Evolutionary conservation across 1,140 invertebrate genomes (phyloP).

Genomic region (Dreissena polymorpha): DNA sequence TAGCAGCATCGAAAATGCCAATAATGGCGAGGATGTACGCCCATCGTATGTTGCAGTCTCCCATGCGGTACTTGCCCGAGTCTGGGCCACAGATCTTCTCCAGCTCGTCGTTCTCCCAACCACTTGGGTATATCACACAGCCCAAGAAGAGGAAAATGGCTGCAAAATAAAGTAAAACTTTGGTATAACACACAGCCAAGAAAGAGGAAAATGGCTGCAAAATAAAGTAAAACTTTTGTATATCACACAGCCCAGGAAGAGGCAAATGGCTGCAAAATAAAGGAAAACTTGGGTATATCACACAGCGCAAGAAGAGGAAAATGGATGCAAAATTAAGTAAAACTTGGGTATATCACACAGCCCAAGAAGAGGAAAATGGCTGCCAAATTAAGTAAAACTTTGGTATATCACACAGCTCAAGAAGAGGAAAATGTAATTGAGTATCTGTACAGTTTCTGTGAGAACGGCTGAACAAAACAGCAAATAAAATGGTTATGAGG

Average conservation of each 20-base stretch:
- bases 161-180: conserved; percentile 79
- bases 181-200: conserved; percentile 89
- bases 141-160: conserved; percentile 83
- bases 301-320: conserved; percentile 84
- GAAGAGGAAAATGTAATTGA: too few species aligned
- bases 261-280: conserved; percentile 81
- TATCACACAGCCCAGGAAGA: conserved; percentile 84
- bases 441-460: too few species aligned
- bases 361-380: too few species aligned
- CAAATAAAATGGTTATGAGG: too few species aligned
- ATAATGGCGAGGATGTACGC: conserved; percentile 97
- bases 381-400: too few species aligned
- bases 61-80: conserved; percentile 88
- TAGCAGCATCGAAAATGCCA: conserved; percentile 93
- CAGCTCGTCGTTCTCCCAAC: conserved; percentile 92
- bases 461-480: too few species aligned
- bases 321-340: conserved; percentile 72
- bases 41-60: conserved; percentile 95
- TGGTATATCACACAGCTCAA: too few species aligned
- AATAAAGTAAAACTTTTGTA: conserved; percentile 87
- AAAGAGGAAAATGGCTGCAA: conserved; percentile 83
- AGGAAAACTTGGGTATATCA: conserved; percentile 91
- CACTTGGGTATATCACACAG: conserved; percentile 92
- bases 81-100: conserved; percentile 90
- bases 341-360: too few species aligned